These are phyloP conservation scores for Musca vetustissima DNA, from an alignment of 1,140 invertebrate genomes.

Conservation along the genomic window DNA sequence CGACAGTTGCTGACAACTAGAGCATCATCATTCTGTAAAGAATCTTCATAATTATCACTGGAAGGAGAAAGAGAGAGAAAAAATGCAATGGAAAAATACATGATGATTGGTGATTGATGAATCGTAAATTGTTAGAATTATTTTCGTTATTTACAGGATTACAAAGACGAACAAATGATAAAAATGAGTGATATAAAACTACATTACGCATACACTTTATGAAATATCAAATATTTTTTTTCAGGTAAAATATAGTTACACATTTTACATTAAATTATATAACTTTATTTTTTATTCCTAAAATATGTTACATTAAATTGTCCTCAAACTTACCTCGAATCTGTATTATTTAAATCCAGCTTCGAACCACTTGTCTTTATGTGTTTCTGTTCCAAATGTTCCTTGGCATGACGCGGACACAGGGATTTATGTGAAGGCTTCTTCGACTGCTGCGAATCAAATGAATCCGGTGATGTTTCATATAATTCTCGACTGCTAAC, in stretches of 20 bases:
- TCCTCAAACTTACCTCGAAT: constrained; percentile 17
- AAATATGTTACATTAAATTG: neutral
- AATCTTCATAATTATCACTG: constrained; percentile 68
- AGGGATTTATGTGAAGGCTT: constrained; percentile 34
- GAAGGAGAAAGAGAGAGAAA: neutral
- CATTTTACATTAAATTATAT: too few species aligned
- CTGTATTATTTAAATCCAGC: constrained; percentile 10
- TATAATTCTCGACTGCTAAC: constrained; percentile 58
- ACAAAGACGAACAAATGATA: too few species aligned
- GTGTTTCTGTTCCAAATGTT: constrained; percentile 43
- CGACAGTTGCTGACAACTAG: constrained; percentile 44
- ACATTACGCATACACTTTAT: too few species aligned
- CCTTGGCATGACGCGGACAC: constrained; percentile 48
- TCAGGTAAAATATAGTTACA: too few species aligned
- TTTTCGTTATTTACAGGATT: too few species aligned
- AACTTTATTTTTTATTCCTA: too few species aligned
- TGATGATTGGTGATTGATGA: too few species aligned
- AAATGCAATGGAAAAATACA: neutral
- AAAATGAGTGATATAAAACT: too few species aligned
- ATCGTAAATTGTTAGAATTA: neutral
- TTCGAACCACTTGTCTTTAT: constrained; percentile 22
- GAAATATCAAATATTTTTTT: too few species aligned
- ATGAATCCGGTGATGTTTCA: constrained; percentile 70
- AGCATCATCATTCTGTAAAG: constrained; percentile 59
- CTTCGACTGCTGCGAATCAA: constrained; percentile 47